Conservation (phyloP, 1,140 invertebrate genomes). For the Meloidogyne exigua region DNA sequence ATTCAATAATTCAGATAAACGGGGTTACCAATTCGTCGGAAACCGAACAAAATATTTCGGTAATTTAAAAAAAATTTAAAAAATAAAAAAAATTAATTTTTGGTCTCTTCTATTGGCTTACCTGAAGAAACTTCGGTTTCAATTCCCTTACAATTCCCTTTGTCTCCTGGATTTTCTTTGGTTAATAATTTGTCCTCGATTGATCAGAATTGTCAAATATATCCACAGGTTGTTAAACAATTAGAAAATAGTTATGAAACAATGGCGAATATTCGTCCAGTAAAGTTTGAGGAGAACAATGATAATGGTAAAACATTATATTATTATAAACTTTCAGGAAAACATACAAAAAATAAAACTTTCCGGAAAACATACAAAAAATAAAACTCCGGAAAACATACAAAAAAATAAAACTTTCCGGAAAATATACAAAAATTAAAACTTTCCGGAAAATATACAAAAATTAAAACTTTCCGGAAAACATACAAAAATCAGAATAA, state of each 20-base stretch:
- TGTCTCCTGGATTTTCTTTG: not conserved
- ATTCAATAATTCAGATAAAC: not conserved
- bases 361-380: not conserved
- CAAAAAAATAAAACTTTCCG: not conserved
- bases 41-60: not conserved
- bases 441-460: too few relatives aligned
- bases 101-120: not conserved
- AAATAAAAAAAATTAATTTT: too few relatives aligned
- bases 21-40: not conserved
- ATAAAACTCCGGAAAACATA: not conserved
- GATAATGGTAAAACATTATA: not conserved
- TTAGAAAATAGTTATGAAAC: not conserved
- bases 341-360: not conserved
- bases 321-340: not conserved
- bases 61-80: not conserved
- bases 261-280: too few relatives aligned
- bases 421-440: not conserved
- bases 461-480: not conserved
- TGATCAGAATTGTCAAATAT: not conserved
- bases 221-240: not conserved
- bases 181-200: not conserved
- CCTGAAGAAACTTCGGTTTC: too few relatives aligned
- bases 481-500: too few relatives aligned
- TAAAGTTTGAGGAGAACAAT: not conserved
- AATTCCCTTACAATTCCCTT: not conserved